Percentiles rank a stretch among this genome's conserved stretches.
Evolutionary conservation across 1,140 invertebrate genomes (phyloP).

Genomic region (Rhynchophorus ferrugineus): DNA sequence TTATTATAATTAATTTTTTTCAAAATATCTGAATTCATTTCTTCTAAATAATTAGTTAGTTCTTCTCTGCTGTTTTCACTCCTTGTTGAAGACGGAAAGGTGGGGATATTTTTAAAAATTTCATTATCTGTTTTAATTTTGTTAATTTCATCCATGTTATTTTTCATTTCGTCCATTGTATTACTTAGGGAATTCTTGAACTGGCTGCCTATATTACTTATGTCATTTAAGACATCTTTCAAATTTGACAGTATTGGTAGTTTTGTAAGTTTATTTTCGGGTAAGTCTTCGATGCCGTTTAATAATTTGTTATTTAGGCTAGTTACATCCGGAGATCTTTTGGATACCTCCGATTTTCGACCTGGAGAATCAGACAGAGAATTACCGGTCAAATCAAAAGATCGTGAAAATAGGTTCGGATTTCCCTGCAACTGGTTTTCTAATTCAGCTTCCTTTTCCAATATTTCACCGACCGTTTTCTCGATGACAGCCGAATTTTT

Average conservation of each 20-base stretch:
- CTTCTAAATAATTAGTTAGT: no score
- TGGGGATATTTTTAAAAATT: neutral
- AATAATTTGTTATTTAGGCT: neutral
- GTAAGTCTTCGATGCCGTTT: no score
- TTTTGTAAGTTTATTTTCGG: no score
- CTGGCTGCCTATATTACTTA: neutral
- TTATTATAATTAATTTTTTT: no score
- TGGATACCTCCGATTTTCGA: conserved; percentile 9
- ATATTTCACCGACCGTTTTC: conserved; percentile 17
- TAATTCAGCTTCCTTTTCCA: conserved; percentile 24
- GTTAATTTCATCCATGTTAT: neutral
- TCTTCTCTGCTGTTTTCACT: no score
- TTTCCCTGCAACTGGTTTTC: conserved; percentile 21
- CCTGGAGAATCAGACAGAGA: neutral
- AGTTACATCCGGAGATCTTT: conserved; percentile 14
- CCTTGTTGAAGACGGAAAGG: no score
- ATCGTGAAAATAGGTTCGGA: no score
- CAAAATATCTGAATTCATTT: no score
- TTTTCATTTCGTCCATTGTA: neutral
- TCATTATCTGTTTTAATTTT: neutral
- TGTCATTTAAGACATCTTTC: neutral
- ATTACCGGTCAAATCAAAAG: no score
- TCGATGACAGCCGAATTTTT: conserved; percentile 22
- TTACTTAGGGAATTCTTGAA: neutral
- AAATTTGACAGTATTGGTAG: neutral